Percentiles rank a stretch among this genome's conserved stretches.
Evolutionary conservation across 2,113 vertebrate genomes (phyloP).

Genomic region (Chinchilla lanigera): DNA sequence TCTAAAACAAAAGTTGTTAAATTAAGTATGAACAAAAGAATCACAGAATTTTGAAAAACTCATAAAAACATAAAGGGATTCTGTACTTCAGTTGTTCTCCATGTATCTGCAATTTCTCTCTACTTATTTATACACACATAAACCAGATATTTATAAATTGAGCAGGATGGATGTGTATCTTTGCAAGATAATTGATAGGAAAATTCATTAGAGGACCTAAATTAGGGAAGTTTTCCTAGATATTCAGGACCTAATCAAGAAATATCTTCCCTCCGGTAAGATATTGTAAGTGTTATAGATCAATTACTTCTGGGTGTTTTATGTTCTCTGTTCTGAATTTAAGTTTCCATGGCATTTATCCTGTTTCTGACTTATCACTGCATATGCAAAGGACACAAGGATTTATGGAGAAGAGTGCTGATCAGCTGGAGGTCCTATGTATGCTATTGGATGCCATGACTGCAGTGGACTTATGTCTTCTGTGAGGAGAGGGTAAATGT

Average conservation of each 20-base stretch:
- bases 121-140: background rate
- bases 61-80: constrained; percentile 20
- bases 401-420: background rate
- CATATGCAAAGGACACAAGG: background rate
- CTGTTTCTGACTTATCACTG: background rate
- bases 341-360: constrained; percentile 12
- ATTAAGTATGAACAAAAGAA: background rate
- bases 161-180: background rate
- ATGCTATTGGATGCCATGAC: background rate
- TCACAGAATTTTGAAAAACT: background rate
- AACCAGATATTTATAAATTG: background rate
- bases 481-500: background rate
- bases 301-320: background rate
- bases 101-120: constrained; percentile 55
- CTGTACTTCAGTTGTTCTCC: background rate
- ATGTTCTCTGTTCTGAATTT: constrained; percentile 7
- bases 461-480: background rate
- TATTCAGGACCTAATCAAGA: background rate
- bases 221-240: background rate
- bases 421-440: background rate
- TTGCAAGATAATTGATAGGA: background rate
- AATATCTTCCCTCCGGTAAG: background rate
- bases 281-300: constrained; percentile 44
- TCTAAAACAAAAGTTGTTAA: constrained; percentile 2
- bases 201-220: background rate